phyloP scores from a whole-genome alignment of 2,888 invertebrate species.

The Napeogenes sylphis region DNA sequence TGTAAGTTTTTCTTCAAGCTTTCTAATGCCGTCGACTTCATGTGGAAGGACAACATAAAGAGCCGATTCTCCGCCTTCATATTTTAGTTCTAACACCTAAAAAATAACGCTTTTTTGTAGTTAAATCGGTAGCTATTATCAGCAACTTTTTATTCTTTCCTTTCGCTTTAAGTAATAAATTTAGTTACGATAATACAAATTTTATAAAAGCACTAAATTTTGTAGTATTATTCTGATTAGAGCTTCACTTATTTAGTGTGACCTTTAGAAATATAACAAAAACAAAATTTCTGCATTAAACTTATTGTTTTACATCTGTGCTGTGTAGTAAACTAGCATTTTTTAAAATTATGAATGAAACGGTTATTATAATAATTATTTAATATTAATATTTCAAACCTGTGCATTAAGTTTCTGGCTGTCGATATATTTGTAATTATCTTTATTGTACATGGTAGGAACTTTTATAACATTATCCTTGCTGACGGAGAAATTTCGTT shows the following conservation, averaged over 20 bases:
- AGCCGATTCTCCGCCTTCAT: slow-evolving; percentile 80
- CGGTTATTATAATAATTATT: neutral
- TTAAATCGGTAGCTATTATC: too few relatives aligned
- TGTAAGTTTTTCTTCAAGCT: slow-evolving; percentile 79
- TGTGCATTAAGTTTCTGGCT: slow-evolving; percentile 54
- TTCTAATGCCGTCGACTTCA: slow-evolving; percentile 78
- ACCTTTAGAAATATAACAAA: too few relatives aligned
- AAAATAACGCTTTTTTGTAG: slow-evolving; percentile 23
- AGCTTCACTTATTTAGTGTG: too few relatives aligned
- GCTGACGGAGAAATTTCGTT: slow-evolving; percentile 80
- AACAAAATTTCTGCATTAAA: too few relatives aligned
- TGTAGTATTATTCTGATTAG: too few relatives aligned
- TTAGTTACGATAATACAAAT: too few relatives aligned
- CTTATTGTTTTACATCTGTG: too few relatives aligned
- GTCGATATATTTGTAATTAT: slow-evolving; percentile 58
- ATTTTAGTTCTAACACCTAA: slow-evolving; percentile 84
- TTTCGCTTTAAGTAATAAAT: too few relatives aligned
- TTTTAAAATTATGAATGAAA: slow-evolving; percentile 4
- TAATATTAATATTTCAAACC: slow-evolving; percentile 36
- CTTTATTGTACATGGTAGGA: slow-evolving; percentile 81
- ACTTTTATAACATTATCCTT: slow-evolving; percentile 76
- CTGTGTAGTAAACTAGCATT: neutral
- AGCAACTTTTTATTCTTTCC: too few relatives aligned
- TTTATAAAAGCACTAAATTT: too few relatives aligned
- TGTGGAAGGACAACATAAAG: slow-evolving; percentile 87